Evolutionary conservation across 1,140 invertebrate genomes (phyloP), one percentile per base, ranked within the genome.

Genomic region (Fopius arisanus): DNA sequence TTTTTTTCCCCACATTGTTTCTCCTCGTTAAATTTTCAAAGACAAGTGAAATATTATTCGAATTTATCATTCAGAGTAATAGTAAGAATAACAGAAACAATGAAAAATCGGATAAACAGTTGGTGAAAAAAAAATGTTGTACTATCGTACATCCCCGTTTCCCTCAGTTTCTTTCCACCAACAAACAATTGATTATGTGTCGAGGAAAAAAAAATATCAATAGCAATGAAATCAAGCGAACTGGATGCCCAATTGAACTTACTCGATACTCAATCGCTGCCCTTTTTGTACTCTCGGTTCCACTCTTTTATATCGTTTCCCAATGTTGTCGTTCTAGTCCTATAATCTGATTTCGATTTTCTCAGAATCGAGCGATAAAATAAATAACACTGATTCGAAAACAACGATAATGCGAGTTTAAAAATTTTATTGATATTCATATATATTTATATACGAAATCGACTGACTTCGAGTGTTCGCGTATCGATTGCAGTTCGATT

Each of bases 241-340:
- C 54, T 29, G n/a, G 29, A 16, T 31, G 62, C 62, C 29, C 26
- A 65, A 65, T 65, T 65, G 29, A 37, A 65, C 62, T 29, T 65
- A 65, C 62, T 65, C 62, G 29, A 65, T 65, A 65, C 62, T 65
- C 62, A 5, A 65, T 65, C 26, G 62, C 29, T 33, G 33, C 33
- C 19, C 28, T 19, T 65, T 31, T 62, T 28, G n/a, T 54, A 2
- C 9, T 37, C 54, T 59, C 14, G 2, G 10, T 33, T 16, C 4
- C 62, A 65, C 29, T 65, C 29, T 16, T 65, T 65, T 65, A 31
- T 65, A 65, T 65, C 62, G 62, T 33, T 65, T 31, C 28, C 28
- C 62, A 65, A 65, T 65, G 23, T 28, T 28, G 62, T 31, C 62
- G 29, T 31, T 65, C n/a, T 33, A 28, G 19, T 26, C 54, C 54